These are phyloP conservation scores for Caenorhabditis auriculariae DNA, from an alignment of 2,888 invertebrate genomes.

Conservation along the genomic window DNA sequence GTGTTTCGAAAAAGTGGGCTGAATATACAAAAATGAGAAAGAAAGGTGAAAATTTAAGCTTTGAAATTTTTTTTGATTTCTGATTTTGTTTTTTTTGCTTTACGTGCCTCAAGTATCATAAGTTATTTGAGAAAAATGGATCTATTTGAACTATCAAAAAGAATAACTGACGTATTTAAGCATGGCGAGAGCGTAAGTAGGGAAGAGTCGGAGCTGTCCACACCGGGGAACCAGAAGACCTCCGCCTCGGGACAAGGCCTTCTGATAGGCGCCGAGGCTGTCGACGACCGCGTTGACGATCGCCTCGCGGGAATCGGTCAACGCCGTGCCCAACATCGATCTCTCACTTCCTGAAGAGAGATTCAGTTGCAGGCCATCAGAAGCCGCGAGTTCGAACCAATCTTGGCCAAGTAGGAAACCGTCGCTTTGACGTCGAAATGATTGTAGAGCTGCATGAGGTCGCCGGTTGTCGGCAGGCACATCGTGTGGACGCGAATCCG, in stretches of 20 bases:
- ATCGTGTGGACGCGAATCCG: slow-evolving; percentile 96
- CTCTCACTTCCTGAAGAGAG: slow-evolving; percentile 79
- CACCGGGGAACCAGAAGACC: slow-evolving; percentile 76
- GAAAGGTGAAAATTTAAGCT: neutral
- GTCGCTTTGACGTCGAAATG: slow-evolving; percentile 82
- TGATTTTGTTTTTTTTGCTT: no score
- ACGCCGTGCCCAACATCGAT: slow-evolving; percentile 74
- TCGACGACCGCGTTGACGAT: slow-evolving; percentile 92
- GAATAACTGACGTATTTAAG: slow-evolving; percentile 71
- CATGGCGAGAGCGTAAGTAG: slow-evolving; percentile 83
- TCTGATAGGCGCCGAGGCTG: slow-evolving; percentile 71
- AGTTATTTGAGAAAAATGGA: no score
- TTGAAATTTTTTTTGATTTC: neutral
- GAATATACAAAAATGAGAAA: slow-evolving; percentile 1
- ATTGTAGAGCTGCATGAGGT: slow-evolving; percentile 82
- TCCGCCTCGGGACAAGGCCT: slow-evolving; percentile 63
- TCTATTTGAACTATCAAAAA: no score
- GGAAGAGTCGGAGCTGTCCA: slow-evolving; percentile 78
- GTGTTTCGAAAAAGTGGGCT: no score
- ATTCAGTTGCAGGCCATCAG: neutral
- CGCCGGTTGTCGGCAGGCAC: slow-evolving; percentile 85
- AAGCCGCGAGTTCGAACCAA: slow-evolving; percentile 76
- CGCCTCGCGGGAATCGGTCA: slow-evolving; percentile 92
- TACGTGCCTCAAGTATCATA: no score
- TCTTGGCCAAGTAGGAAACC: slow-evolving; percentile 86